A percentile compares a stretch with the other conserved stretches of the same genome.
Conservation (phyloP, 2,797 vertebrate species). For the Adrianichthys oophorus region DNA sequence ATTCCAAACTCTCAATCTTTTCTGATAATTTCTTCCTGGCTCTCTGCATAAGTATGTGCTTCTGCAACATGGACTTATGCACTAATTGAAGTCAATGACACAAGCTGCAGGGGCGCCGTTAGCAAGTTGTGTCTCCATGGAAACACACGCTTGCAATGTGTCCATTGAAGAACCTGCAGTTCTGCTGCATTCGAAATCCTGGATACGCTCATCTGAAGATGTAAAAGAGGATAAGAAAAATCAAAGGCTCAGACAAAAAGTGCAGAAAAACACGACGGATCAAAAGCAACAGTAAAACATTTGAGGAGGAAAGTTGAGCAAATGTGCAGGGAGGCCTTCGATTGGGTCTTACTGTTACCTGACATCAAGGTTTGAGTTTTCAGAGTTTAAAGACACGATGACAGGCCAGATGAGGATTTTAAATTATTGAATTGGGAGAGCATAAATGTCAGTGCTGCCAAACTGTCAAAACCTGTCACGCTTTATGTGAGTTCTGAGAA, state of each 20-base stretch:
- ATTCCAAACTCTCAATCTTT: conserved; percentile 28
- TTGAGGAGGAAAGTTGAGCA: no score
- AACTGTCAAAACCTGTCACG: no score
- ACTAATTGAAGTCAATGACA: conserved; percentile 80
- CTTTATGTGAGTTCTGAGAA: no score
- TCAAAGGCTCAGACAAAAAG: neutral
- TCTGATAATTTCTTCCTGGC: conserved; percentile 36
- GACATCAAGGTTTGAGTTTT: no score
- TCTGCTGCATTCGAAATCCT: conserved; percentile 43
- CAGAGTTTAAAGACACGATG: no score
- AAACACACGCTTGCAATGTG: conserved; percentile 68
- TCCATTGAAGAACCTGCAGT: conserved; percentile 53
- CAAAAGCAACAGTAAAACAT: no score
- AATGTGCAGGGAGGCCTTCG: no score
- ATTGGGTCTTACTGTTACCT: no score
- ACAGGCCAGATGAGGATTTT: no score
- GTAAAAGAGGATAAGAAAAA: conserved; percentile 1
- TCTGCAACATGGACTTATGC: conserved; percentile 57
- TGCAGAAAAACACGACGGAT: neutral
- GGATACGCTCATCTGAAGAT: conserved; percentile 32
- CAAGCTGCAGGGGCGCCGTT: conserved; percentile 58
- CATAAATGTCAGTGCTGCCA: no score
- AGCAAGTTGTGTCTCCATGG: conserved; percentile 78
- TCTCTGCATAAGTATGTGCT: conserved; percentile 63
- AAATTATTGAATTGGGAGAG: no score